Evolutionary conservation across 2,888 invertebrate species (phyloP), one percentile per base, ranked within the genome.

Genomic region (Leptinotarsa rubiginosa): DNA sequence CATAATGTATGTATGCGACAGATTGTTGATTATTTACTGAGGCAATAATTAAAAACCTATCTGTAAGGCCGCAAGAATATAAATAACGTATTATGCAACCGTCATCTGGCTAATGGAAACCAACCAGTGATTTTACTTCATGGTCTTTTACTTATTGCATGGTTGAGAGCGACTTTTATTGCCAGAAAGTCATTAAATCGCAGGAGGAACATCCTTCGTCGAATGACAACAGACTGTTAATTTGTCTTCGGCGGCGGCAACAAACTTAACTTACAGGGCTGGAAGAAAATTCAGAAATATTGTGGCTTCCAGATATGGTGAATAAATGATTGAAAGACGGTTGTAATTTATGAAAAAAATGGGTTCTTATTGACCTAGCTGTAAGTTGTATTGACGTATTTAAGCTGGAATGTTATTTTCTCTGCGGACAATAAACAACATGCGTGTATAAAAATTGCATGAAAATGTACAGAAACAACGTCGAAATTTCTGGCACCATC

Each of bases 41-140:
- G 69, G 67, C 70, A 68, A 75, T 77, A 77, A 77, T 77, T 77
- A 77, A 77, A 77, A 77, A 74, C 41, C 75, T 75, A 77, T 77
- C 74, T 75, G 54, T 65, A 70, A 77, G 74, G 70, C 72, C 75
- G 70, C 71, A 75, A 66, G 70, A 73, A 69, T 70, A 77, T 77
- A 74, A 75, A 77, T 74, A 67, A 75, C 67, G 50, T 59, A 70
- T 77, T 77, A 77, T 71, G 77, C 66, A 77, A 77, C 70, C 77
- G 77, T 75, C 77, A 77, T 75, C 77, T 77, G 77, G 77, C 72
- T 67, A 73, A 73, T 75, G 47, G 73, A 20, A 59, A 68, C 66
- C 54, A 65, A 69, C 62, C 47, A 49, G 69, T 52, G 31, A 52
- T 50, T 20, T 50, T 22, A 12, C 67, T 54, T 41, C 52, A 54